phyloP scores from a whole-genome alignment of 2,888 invertebrate species.

The Drosophila niveifrons region DNA sequence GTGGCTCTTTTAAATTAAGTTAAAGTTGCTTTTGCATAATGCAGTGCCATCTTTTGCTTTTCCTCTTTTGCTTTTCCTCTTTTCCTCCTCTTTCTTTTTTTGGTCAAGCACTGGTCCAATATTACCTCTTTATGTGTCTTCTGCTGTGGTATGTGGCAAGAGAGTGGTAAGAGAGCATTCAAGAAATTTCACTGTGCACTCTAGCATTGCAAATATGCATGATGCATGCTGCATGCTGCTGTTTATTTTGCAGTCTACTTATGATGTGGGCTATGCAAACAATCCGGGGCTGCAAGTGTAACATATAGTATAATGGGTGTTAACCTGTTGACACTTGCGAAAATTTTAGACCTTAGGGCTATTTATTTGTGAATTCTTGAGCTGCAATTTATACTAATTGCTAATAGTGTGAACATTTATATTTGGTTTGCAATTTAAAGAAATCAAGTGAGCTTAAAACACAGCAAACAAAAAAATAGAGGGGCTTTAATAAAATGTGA shows the following conservation, averaged over 20 bases:
- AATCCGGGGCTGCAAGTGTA: slow-evolving; percentile 8
- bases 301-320: slow-evolving; percentile 16
- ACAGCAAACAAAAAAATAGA: neutral
- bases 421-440: no score
- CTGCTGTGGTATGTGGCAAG: slow-evolving; percentile 48
- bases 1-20: slow-evolving; percentile 72
- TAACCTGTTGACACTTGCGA: slow-evolving; percentile 51
- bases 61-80: no score
- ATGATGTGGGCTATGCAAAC: slow-evolving; percentile 36
- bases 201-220: slow-evolving; percentile 49
- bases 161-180: slow-evolving; percentile 37
- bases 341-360: slow-evolving; percentile 17
- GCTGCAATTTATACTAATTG: slow-evolving; percentile 2
- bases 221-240: slow-evolving; percentile 40
- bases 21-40: slow-evolving; percentile 65
- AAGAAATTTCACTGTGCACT: slow-evolving; percentile 57
- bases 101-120: slow-evolving; percentile 60
- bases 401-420: neutral
- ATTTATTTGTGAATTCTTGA: slow-evolving; percentile 28
- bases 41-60: slow-evolving; percentile 28
- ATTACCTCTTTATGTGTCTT: slow-evolving; percentile 40
- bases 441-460: neutral
- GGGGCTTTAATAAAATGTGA: slow-evolving; percentile 7
- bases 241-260: slow-evolving; percentile 56
- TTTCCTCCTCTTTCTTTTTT: slow-evolving; percentile 34